Base-by-base conservation (phyloP, 2,113 vertebrate species). In the Sander lucioperca region DNA sequence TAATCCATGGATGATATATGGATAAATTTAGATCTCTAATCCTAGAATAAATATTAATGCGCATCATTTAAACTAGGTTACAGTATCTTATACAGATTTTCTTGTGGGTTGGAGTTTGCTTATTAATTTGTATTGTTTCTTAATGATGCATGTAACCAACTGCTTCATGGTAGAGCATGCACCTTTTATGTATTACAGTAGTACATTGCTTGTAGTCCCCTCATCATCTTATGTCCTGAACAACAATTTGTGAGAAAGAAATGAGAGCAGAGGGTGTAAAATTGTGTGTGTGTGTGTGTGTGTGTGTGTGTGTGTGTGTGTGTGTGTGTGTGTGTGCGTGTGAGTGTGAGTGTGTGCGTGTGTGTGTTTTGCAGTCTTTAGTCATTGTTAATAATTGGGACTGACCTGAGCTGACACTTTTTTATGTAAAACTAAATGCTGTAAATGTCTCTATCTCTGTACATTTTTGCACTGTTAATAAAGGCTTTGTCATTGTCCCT, bases 381-480 rank as follows among this genome's bases (percentile, higher is more conserved):
- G 74, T 23, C 61, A 13, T 4, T 70, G 48, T 48, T 72, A 16
- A 58, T 59, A 57, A 65, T 3, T 59, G 27, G 57, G 27, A 74
- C 68, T 82, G 84, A 15, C 45, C 50, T 78, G n/a, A 76, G 50
- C 25, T 74, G 39, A 54, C 50, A 80, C 69, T 83, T 91, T 86
- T 77, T 76, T 81, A 87, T 84, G 51, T 85, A 77, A 82, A 77
- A 77, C 58, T 16, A 74, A 67, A 62, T 68, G 15, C 67, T 88
- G 79, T 90, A 88, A 85, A 85, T 89, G 89, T 79, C 48, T 70
- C 30, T 69, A 73, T 76, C 64, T 89, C 59, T 88, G 71, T 86
- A 88, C 39, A 79, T 74, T 81, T 30, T 73, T 82, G 62, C 69
- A 87, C 59, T 82, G 77, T 88, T 76, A 91, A 84, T 90, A 89